Percentiles rank a stretch among this genome's conserved stretches.
These are phyloP conservation scores for Anastatus disparis DNA, from an alignment of 1,140 invertebrate species.

Conservation along the genomic window DNA sequence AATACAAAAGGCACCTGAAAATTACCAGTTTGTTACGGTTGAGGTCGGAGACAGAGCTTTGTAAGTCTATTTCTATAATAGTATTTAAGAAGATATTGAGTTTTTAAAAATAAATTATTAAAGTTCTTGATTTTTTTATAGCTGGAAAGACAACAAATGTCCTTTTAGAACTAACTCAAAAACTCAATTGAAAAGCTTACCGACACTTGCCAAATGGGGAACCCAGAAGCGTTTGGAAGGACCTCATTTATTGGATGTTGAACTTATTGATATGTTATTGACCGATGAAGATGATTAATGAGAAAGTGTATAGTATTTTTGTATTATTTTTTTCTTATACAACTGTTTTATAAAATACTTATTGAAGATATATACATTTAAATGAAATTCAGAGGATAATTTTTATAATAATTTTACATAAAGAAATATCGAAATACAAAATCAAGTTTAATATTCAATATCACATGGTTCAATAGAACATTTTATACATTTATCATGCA, in stretches of 20 bases:
- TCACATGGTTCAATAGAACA: neutral
- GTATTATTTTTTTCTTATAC: neutral
- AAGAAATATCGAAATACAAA: conserved; percentile 24
- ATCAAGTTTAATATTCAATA: conserved; percentile 3
- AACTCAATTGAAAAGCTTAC: conserved; percentile 76
- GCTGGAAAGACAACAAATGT: conserved; percentile 80
- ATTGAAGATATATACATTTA: neutral
- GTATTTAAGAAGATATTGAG: conserved; percentile 6
- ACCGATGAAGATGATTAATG: conserved; percentile 63
- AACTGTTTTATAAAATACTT: neutral
- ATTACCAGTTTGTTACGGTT: conserved; percentile 73
- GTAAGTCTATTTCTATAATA: conserved; percentile 65
- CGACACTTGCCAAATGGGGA: conserved; percentile 79
- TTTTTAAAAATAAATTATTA: neutral
- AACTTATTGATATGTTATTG: conserved; percentile 76
- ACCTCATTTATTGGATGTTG: conserved; percentile 73
- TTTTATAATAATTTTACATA: conserved; percentile 17
- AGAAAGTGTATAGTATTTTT: too few relatives aligned
- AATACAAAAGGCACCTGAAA: conserved; percentile 67
- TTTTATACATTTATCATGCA: neutral
- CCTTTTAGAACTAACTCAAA: conserved; percentile 77
- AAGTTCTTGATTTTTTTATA: conserved; percentile 51
- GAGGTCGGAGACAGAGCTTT: conserved; percentile 75
- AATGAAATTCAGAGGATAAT: neutral
- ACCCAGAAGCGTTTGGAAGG: conserved; percentile 78